Conservation (phyloP, 2,888 invertebrate species). For the Athalia circularis region DNA sequence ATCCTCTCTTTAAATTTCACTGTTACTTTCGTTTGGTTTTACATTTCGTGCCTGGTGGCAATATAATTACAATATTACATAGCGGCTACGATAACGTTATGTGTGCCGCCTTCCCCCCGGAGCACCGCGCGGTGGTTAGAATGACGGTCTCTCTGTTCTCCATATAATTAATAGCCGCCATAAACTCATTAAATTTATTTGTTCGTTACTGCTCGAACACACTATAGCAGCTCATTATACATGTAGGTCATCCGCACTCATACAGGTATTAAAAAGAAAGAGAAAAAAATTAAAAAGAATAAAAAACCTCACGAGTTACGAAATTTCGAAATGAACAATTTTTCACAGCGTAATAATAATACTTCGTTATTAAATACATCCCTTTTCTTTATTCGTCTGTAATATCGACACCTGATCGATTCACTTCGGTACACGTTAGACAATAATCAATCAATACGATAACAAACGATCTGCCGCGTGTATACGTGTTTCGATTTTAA, state of each 20-base stretch:
- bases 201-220: conserved; percentile 48
- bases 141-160: conserved; percentile 47
- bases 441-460: too few relatives aligned
- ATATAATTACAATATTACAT: conserved; percentile 48
- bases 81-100: conserved; percentile 44
- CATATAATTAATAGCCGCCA: conserved; percentile 50
- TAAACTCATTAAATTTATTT: conserved; percentile 64
- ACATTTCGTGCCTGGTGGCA: conserved; percentile 32
- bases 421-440: too few relatives aligned
- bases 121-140: too few relatives aligned
- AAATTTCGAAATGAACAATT: background rate
- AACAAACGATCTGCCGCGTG: too few relatives aligned
- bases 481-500: background rate
- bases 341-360: too few relatives aligned
- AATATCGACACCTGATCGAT: too few relatives aligned
- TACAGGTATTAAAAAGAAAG: too few relatives aligned
- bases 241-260: conserved; percentile 13
- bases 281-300: background rate
- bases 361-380: too few relatives aligned
- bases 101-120: background rate
- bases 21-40: background rate
- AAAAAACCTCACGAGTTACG: background rate
- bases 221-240: background rate
- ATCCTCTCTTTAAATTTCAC: too few relatives aligned
- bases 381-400: too few relatives aligned